Percentiles rank a stretch among this genome's conserved stretches.
These are phyloP conservation scores for Dreissena polymorpha DNA, from an alignment of 1,140 invertebrate genomes.

Conservation along the genomic window DNA sequence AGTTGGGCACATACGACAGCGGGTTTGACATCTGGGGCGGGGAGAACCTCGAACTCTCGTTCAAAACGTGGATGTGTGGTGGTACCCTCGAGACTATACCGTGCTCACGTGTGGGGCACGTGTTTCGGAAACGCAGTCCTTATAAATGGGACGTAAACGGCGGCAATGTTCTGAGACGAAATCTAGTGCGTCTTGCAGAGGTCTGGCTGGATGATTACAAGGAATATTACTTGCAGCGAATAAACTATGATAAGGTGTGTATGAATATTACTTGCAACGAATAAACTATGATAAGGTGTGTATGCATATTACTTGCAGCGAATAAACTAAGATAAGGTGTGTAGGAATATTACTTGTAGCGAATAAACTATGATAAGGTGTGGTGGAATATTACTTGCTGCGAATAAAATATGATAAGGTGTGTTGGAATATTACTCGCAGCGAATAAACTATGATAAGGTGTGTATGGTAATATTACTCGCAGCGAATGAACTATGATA, in stretches of 20 bases:
- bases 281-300: too few species aligned
- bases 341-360: too few species aligned
- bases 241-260: conserved; percentile 94
- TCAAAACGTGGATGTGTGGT: conserved; percentile 98
- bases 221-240: conserved; percentile 88
- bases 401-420: too few species aligned
- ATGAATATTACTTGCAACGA: too few species aligned
- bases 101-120: conserved; percentile 98
- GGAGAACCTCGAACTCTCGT: conserved; percentile 98
- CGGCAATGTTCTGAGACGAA: conserved; percentile 73
- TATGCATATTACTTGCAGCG: too few species aligned
- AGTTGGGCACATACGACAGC: conserved; percentile 86
- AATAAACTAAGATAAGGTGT: too few species aligned
- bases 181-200: conserved; percentile 79
- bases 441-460: too few species aligned
- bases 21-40: conserved; percentile 92
- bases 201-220: conserved; percentile 96
- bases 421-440: too few species aligned
- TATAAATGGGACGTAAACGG: conserved; percentile 84
- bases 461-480: too few species aligned
- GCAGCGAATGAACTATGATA: too few species aligned
- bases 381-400: too few species aligned
- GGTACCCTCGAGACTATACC: conserved; percentile 96
- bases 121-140: conserved; percentile 98
- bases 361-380: too few species aligned